phyloP scores from a whole-genome alignment of 2,113 vertebrate species.

The Eidolon helvum region DNA sequence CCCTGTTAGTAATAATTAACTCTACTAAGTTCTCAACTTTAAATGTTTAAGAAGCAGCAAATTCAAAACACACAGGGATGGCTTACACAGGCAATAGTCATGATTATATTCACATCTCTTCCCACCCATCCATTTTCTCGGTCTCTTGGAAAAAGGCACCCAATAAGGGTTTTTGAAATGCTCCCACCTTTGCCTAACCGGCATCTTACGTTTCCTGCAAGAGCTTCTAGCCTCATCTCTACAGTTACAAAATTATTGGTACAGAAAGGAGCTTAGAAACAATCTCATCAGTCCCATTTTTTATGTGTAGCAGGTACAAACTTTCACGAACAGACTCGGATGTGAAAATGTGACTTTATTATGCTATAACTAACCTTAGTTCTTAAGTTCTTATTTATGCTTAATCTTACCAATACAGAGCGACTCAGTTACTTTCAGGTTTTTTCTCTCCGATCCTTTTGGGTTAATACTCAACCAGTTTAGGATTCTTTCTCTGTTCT shows the following conservation, averaged over 20 bases:
- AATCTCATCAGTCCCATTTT: not conserved
- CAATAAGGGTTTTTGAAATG: not conserved
- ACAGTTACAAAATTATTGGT: not conserved
- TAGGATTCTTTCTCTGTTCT: not conserved
- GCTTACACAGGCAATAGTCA: not conserved
- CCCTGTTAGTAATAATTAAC: conserved; percentile 51
- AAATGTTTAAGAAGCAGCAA: conserved; percentile 32
- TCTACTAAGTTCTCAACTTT: not conserved
- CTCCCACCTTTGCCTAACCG: not conserved
- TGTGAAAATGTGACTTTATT: not conserved
- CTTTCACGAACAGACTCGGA: not conserved
- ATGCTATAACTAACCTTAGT: not conserved
- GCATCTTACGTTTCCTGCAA: not conserved
- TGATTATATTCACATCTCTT: not conserved
- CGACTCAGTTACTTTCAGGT: not conserved
- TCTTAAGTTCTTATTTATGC: conserved; percentile 2
- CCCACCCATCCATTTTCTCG: not conserved
- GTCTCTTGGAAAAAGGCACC: not conserved
- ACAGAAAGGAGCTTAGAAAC: not conserved
- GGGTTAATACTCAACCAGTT: conserved; percentile 2
- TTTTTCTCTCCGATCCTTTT: not conserved
- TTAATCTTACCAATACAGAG: not conserved
- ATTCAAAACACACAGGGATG: not conserved
- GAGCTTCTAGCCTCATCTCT: not conserved
- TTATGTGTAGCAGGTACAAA: not conserved